Evolutionary conservation across 2,888 invertebrate genomes (phyloP), one percentile per base, ranked within the genome.

Genomic region (Lochmaea capreae): DNA sequence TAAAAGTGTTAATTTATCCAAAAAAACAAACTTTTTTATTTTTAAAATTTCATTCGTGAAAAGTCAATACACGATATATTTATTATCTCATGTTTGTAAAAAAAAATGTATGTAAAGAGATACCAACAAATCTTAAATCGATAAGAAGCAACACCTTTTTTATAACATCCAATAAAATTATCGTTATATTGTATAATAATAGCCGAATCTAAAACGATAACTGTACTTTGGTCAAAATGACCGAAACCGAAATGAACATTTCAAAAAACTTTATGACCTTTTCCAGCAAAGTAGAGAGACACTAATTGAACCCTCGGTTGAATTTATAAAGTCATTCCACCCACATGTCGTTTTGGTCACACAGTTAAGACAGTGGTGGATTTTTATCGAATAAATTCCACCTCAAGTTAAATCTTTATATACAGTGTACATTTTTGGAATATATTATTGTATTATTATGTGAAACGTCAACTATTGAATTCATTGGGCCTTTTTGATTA

Each of bases 221-320:
- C 76, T 65, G 71, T 73, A 71, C 61, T 58, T 43, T 49, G 16
- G 52, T 65, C 33, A 61, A 65, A 59, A 49, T 67, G 67, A n/a
- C 39, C 70, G 65, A 68, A 59, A 67, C 66, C 70, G 26, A 65
- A 77, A 72, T 75, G 72, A 75, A 73, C 73, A 73, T 77, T 69
- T 75, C 69, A 58, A 67, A 72, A 73, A 69, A 69, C 66, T 67
- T 77, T 77, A 74, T 72, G 26, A 58, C 59, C 33, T 73, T 71
- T 74, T 74, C 75, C 65, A 69, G 74, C 72, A 75, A 75, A 72
- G 67, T 58, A 61, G 76, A 61, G 76, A 72, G 77, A 78, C 76
- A 77, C 68, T 79, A 79, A 79, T 78, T 79, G 79, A 79, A 77
- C 78, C 73, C 63, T 67, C 69, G 73, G 75, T 74, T 71, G 33